Conservation (phyloP, 2,797 vertebrate species). For the Tragopan temminckii region DNA sequence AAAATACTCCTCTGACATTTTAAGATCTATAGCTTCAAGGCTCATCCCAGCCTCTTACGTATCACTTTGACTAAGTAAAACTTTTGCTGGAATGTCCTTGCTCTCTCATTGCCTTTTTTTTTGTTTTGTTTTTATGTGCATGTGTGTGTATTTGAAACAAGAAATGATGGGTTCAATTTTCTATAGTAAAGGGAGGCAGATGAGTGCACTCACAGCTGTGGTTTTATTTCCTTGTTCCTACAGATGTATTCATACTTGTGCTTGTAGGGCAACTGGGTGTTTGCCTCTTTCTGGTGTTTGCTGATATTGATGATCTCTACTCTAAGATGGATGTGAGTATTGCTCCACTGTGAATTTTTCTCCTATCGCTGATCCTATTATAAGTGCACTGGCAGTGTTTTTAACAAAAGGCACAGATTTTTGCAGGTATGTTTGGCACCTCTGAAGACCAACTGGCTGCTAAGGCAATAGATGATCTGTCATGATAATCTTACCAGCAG, state of each 20-base stretch:
- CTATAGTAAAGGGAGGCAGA: neutral
- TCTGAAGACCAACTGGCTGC: neutral
- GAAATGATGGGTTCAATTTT: neutral
- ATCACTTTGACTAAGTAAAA: neutral
- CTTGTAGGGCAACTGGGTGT: slow-evolving; percentile 75
- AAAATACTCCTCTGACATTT: neutral
- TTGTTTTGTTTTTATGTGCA: neutral
- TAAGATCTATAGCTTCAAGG: neutral
- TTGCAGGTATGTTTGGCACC: neutral
- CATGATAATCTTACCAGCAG: neutral
- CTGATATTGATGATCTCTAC: slow-evolving; percentile 79
- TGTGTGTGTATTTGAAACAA: neutral
- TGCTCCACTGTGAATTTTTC: neutral
- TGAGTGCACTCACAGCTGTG: neutral
- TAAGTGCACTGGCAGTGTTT: neutral
- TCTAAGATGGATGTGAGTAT: slow-evolving; percentile 82
- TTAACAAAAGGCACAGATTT: neutral
- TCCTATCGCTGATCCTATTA: neutral
- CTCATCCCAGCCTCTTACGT: neutral
- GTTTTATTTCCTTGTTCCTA: slow-evolving; percentile 4
- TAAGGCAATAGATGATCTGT: neutral
- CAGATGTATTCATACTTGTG: slow-evolving; percentile 81
- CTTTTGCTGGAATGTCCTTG: neutral
- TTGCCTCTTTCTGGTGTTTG: slow-evolving; percentile 85
- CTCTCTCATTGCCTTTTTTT: neutral